Conservation (phyloP, 2,888 invertebrate species). For the Lottia scabra region DNA sequence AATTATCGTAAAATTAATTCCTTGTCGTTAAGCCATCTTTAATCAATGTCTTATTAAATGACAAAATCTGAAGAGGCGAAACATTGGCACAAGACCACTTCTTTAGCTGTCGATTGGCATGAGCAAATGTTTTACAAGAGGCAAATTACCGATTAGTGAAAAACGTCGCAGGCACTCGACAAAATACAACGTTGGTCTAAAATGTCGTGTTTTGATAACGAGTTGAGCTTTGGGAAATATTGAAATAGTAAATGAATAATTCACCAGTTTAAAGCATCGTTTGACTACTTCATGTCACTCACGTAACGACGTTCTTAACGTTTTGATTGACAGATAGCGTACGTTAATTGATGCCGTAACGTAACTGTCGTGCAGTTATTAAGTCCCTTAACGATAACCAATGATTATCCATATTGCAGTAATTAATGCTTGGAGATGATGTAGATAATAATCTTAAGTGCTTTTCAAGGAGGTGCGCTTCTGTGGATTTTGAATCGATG, state of each 20-base stretch:
- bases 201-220: conserved; percentile 3
- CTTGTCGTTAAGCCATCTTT: no score
- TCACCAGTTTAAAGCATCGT: background rate
- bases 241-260: background rate
- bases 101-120: background rate
- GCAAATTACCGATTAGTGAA: background rate
- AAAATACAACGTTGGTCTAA: background rate
- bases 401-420: no score
- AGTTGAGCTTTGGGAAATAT: background rate
- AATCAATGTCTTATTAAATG: background rate
- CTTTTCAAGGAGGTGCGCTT: no score
- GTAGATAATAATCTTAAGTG: no score
- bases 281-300: conserved; percentile 1
- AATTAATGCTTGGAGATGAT: no score
- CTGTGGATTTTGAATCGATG: no score
- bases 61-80: background rate
- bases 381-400: no score
- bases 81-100: conserved; percentile 1
- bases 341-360: background rate
- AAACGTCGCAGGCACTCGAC: background rate
- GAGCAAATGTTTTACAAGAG: conserved; percentile 1
- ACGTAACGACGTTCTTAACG: background rate
- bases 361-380: background rate
- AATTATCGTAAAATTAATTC: no score
- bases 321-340: background rate